Base-by-base conservation (phyloP, 2,888 invertebrate species). In the Cremastinae sp. region DNA sequence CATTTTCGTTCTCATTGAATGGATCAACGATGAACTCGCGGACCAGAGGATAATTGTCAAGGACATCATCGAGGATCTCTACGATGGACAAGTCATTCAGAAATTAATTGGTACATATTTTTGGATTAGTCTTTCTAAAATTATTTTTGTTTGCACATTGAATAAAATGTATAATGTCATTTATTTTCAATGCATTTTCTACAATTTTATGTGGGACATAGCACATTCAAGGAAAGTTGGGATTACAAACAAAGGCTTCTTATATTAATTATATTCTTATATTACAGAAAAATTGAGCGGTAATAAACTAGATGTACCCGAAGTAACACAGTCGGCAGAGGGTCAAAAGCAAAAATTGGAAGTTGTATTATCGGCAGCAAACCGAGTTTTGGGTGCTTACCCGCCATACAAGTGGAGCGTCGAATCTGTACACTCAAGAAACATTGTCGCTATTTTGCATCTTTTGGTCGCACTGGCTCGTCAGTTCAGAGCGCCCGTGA, bases 1-100 rank as follows among this genome's bases (percentile, higher is more conserved):
- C 41, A 94, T 96, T 64, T 93, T 93, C 83, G 95, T 98, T 43
- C 91, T 99, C 58, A 95, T 98, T 83, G 98, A 98, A 84, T 99
- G 99, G 99, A 96, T 99, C 68, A 99, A 99, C 90, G 98, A 99
- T 91, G 99, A 98, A 90, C 91, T 99, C 66, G 98, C 98, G 0
- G 94, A 95, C 80, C 97, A 99, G 85, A 92, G 99, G 85, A 99
- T 99, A 79, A 98, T 99, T 84, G 98, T 99, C 0, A 97, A 98
- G 90, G 95, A 97, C 84, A 94, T 99, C 55, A 96, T 96, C 81
- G 98, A 99, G 90, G 99, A 99, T 91, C 92, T 99, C 80, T 99
- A 98, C 90, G 99, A 99, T 92, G 99, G 99, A 0, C 98, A 99
- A 91, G 95, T 94, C 79, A 90, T 95, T 12, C 94, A 94, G 83